Evolutionary conservation across 2,888 invertebrate species (phyloP), one percentile per base, ranked within the genome.

Genomic region (Automeris io): DNA sequence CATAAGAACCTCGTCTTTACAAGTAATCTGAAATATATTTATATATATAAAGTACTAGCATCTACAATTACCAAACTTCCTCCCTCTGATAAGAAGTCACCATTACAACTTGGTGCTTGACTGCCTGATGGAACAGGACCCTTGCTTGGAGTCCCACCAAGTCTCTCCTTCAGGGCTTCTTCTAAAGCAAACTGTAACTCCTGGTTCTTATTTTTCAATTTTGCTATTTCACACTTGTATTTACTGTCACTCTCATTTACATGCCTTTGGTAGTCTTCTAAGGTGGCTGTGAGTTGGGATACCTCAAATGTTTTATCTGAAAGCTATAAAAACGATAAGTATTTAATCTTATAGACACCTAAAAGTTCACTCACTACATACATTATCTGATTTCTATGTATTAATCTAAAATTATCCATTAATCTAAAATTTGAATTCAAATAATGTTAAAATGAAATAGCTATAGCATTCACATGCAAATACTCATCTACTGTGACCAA

Each of bases 241-340:
- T 88, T 89, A 46, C 81, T 89, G 50, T 91, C 90, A 46, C 88
- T 86, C 49, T 90, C 89, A 32, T 88, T 87, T 31, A 94, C 64
- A 57, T 90, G 91, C 49, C 88, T 88, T 64, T 94, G 92, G 43
- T 94, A 87, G 55, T 90, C 90, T 33, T 90, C 88, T 46, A 94
- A 77, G 40, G 91, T 89, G 12, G 92, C 90, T 45, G 86, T 89
- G 40, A 91, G 83, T 51, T 91, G 89, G 44, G 90, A 89, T 41
- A 94, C 80, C 76, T 94, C 93, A 41, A 91, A 90, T 43, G 91
- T 90, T 71, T 91, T 93, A 64, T 95, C 95, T 55, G 92, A 91
- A 67, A 95, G 89, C 92, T 94, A n/a, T n/a, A n/a, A n/a, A n/a
- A n/a, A n/a, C n/a, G n/a, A n/a, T n/a, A n/a, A n/a, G n/a, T n/a